Evolutionary conservation across 2,113 vertebrate species (phyloP), one percentile per base, ranked within the genome.

Genomic region (Thinocorus orbignyianus): DNA sequence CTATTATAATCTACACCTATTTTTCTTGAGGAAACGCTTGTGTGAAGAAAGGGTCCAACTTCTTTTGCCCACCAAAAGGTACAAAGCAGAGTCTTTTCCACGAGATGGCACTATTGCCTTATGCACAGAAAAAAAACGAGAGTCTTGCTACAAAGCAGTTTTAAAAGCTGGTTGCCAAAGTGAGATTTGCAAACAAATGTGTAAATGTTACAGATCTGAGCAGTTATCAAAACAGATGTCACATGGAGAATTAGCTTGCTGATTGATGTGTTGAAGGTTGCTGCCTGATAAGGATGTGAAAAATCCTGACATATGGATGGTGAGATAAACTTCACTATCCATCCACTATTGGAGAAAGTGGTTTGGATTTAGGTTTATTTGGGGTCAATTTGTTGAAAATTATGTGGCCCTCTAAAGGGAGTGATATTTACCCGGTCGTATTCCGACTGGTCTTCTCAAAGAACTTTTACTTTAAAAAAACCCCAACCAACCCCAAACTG

Each of bases 31-130:
- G 33, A 49, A 57, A 10, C 10, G 1, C 37, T 77, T 33, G 31
- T 10, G 28, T 31, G 62, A 26, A 48, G 49, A 35, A 51, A 48
- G 20, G 14, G 64, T 42, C 6, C 0, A 1, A 35, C 28, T 4
- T 18, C 7, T 18, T 58, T 25, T 60, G 39, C 55, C 30, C 8
- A 10, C 18, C 3, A 0, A 6, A 22, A 48, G 18, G 16, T 9
- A 20, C 0, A 4, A 70, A 41, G 58, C 30, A 9, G 26, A 48
- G 5, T 4, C 3, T 18, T 52, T 54, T 37, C 96, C 98, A 97
- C 95, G 1, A 97, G 98, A 95, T 98, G 98, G 97, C 98, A 96
- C 52, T 97, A 64, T 97, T 98, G 96, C 68, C 92, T 92, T 81
- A 93, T 26, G 73, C 91, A 97, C 49, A 24, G 82, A 46, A 71